A percentile compares a stretch with the other conserved stretches of the same genome.
phyloP scores from a whole-genome alignment of 1,140 invertebrate species.

The Drosophila tropicalis region DNA sequence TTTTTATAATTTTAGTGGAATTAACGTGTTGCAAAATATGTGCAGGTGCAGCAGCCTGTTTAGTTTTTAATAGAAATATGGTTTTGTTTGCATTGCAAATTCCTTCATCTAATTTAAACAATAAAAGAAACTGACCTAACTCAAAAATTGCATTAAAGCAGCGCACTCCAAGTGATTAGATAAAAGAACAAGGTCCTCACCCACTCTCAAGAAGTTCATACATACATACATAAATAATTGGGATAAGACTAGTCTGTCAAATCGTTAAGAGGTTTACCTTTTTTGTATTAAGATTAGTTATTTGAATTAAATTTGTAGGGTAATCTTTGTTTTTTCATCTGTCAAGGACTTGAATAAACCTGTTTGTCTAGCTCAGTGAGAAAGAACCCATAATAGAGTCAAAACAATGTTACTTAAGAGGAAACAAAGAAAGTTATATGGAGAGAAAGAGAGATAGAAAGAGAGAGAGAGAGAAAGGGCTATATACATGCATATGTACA shows the following conservation, averaged over 20 bases:
- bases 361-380: too few relatives aligned
- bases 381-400: neutral
- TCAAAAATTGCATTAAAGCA: neutral
- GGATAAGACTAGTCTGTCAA: too few relatives aligned
- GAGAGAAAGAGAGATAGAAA: neutral
- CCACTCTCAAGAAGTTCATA: neutral
- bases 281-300: too few relatives aligned
- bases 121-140: slow-evolving; percentile 3
- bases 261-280: too few relatives aligned
- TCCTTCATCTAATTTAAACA: neutral
- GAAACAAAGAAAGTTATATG: neutral
- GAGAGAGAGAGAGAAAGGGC: too few relatives aligned
- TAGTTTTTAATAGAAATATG: slow-evolving; percentile 1
- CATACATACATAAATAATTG: too few relatives aligned
- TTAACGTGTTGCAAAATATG: slow-evolving; percentile 24
- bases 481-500: too few relatives aligned
- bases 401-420: slow-evolving; percentile 15
- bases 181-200: neutral
- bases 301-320: too few relatives aligned
- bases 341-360: neutral
- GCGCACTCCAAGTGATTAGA: slow-evolving; percentile 1
- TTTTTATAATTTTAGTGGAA: neutral
- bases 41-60: slow-evolving; percentile 17
- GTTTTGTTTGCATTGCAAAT: neutral
- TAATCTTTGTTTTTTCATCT: too few relatives aligned